Percentiles rank a stretch among this genome's conserved stretches.
Evolutionary conservation across 1,140 invertebrate genomes (phyloP).

Genomic region (Cherax destructor): DNA sequence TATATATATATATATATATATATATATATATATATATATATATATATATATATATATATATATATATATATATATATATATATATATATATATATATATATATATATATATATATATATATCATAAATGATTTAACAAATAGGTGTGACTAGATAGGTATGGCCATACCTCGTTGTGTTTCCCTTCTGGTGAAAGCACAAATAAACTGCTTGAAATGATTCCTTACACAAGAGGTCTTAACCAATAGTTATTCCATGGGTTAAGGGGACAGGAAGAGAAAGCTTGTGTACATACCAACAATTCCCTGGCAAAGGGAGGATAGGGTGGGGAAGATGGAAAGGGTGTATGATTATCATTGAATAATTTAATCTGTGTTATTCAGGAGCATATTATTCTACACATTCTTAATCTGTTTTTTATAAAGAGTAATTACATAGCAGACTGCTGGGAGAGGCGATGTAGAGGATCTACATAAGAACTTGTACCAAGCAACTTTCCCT

Average conservation of each 20-base stretch:
- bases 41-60: too few species aligned
- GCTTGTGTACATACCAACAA: not conserved
- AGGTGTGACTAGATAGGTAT: slow-evolving; percentile 5
- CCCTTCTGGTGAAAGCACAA: slow-evolving; percentile 35
- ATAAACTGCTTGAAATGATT: slow-evolving; percentile 5
- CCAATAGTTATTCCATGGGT: slow-evolving; percentile 5
- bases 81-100: too few species aligned
- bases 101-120: too few species aligned
- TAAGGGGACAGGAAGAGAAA: not conserved
- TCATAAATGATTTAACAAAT: too few species aligned
- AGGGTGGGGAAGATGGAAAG: not conserved
- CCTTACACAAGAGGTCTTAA: not conserved
- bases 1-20: too few species aligned
- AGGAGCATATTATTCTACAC: slow-evolving; percentile 65
- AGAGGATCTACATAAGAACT: not conserved
- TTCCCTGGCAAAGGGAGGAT: not conserved
- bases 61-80: too few species aligned
- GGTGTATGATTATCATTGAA: slow-evolving; percentile 15
- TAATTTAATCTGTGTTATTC: slow-evolving; percentile 37
- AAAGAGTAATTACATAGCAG: not conserved
- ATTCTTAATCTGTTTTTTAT: not conserved
- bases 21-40: too few species aligned
- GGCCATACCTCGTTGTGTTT: slow-evolving; percentile 61
- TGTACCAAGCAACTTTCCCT: not conserved
- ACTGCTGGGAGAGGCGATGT: not conserved